phyloP scores from a whole-genome alignment of 2,797 vertebrate genomes.

The Distichodus sexfasciatus region DNA sequence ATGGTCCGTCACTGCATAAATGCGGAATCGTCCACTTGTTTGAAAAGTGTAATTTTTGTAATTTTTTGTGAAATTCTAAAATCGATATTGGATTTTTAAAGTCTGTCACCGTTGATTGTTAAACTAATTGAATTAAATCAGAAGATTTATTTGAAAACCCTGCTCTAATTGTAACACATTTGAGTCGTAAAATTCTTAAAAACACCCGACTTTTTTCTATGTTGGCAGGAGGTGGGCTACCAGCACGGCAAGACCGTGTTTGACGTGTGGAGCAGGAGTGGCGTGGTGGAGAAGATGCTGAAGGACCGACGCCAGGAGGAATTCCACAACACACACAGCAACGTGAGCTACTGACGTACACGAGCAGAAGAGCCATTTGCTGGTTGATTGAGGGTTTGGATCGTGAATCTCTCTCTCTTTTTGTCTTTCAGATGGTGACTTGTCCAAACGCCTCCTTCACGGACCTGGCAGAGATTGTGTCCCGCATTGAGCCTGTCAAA shows the following conservation, averaged over 20 bases:
- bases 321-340: slow-evolving; percentile 79
- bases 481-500: slow-evolving; percentile 88
- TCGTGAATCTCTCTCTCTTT: neutral
- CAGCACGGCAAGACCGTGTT: slow-evolving; percentile 92
- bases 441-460: slow-evolving; percentile 94
- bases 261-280: slow-evolving; percentile 87
- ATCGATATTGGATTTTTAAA: too few species aligned
- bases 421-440: slow-evolving; percentile 75
- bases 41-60: too few species aligned
- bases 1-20: too few species aligned
- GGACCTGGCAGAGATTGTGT: slow-evolving; percentile 93
- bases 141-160: too few species aligned
- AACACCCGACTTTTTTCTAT: too few species aligned
- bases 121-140: too few species aligned
- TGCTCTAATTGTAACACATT: too few species aligned
- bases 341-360: slow-evolving; percentile 62
- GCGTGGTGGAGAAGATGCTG: slow-evolving; percentile 92
- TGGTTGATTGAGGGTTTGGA: neutral
- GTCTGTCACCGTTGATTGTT: too few species aligned
- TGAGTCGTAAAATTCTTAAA: too few species aligned
- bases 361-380: neutral
- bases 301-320: slow-evolving; percentile 86
- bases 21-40: too few species aligned
- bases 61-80: too few species aligned
- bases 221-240: slow-evolving; percentile 87